Evolutionary conservation across 2,797 vertebrate genomes (phyloP).

Genomic region (Capromys pilorides): DNA sequence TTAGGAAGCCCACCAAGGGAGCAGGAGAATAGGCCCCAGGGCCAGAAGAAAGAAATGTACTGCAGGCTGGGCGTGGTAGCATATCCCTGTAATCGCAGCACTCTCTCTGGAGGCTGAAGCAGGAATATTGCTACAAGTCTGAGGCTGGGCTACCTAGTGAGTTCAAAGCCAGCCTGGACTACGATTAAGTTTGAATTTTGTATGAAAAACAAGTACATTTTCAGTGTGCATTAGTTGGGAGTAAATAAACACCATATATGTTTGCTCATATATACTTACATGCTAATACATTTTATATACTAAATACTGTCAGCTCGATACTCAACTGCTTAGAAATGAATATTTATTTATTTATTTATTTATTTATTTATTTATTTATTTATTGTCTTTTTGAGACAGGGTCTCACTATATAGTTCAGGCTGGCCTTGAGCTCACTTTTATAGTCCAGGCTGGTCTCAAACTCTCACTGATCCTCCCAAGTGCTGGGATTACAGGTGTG

Average conservation of each 20-base stretch:
- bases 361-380: too few species aligned
- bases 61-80: neutral
- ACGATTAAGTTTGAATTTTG: neutral
- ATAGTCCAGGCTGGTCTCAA: too few species aligned
- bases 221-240: slow-evolving; percentile 38
- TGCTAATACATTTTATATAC: neutral
- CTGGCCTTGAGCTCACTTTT: too few species aligned
- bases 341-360: too few species aligned
- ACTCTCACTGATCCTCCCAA: too few species aligned
- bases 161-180: neutral
- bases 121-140: neutral
- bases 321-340: neutral
- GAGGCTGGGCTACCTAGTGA: neutral
- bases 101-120: neutral
- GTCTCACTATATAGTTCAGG: too few species aligned
- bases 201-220: neutral
- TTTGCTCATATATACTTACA: neutral
- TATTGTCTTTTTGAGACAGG: too few species aligned
- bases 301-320: neutral
- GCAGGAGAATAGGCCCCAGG: neutral
- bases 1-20: neutral
- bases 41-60: neutral
- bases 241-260: neutral
- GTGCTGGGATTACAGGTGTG: too few species aligned
- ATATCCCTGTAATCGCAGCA: neutral